Evolutionary conservation across 1,140 invertebrate species (phyloP).

Genomic region (Cheumatopsyche charites): DNA sequence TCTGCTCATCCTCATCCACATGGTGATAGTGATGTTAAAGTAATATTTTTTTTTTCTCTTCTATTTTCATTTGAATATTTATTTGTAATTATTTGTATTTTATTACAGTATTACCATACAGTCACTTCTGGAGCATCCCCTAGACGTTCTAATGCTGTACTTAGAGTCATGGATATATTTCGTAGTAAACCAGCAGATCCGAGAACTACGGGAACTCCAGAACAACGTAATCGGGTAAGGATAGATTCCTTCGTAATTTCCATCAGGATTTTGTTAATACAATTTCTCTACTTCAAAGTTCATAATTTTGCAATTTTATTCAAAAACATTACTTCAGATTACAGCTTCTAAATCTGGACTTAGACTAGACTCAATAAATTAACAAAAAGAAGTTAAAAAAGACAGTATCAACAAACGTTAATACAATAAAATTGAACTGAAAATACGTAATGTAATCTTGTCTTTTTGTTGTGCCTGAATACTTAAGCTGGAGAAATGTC

Average conservation of each 20-base stretch:
- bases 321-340: too few species aligned
- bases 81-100: conserved; percentile 19
- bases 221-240: conserved; percentile 78
- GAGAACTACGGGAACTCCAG: conserved; percentile 65
- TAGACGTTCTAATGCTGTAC: conserved; percentile 72
- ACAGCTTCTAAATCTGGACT: too few species aligned
- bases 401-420: too few species aligned
- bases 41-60: conserved; percentile 46
- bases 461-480: too few species aligned
- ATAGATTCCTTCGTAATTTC: neutral
- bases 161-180: conserved; percentile 90
- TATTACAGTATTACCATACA: conserved; percentile 68
- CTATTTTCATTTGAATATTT: conserved; percentile 9
- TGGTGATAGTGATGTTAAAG: conserved; percentile 59
- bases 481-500: too few species aligned
- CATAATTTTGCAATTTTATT: neutral
- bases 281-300: neutral
- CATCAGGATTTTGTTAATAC: neutral
- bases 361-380: too few species aligned
- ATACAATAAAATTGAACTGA: too few species aligned
- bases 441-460: too few species aligned
- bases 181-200: conserved; percentile 66
- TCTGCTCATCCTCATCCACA: conserved; percentile 67
- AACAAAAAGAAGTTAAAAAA: too few species aligned
- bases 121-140: conserved; percentile 63